A percentile compares a stretch with the other conserved stretches of the same genome.
phyloP scores from a whole-genome alignment of 1,140 invertebrate genomes.

The Planococcus citri region DNA sequence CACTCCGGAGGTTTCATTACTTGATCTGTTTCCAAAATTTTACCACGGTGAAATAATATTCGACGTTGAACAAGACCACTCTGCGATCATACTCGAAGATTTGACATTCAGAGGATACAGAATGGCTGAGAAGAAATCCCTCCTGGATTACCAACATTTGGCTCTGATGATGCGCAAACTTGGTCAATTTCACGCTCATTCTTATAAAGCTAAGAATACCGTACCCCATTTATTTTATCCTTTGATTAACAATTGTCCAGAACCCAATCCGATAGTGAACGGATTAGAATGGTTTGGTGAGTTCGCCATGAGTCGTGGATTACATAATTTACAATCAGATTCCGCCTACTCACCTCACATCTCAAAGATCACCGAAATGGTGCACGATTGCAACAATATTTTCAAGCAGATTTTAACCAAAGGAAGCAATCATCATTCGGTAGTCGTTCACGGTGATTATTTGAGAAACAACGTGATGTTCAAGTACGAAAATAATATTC shows the following conservation, averaged over 20 bases:
- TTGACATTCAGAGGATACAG: background rate
- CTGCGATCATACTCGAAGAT: background rate
- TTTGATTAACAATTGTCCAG: background rate
- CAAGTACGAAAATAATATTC: background rate
- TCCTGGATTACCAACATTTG: background rate
- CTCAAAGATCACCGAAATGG: background rate
- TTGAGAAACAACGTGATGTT: constrained; percentile 33
- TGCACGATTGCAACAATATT: background rate
- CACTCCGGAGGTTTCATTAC: too few species aligned
- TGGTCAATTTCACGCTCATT: background rate
- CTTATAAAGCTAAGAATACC: background rate
- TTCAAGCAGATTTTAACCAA: background rate
- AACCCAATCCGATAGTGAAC: too few species aligned
- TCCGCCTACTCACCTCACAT: background rate
- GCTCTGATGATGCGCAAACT: background rate
- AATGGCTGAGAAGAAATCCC: background rate
- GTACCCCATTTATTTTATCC: background rate
- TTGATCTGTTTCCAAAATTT: too few species aligned
- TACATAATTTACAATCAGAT: background rate
- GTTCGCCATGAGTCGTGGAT: background rate
- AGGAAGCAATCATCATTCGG: constrained; percentile 30
- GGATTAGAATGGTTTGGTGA: too few species aligned
- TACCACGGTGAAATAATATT: too few species aligned
- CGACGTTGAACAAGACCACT: too few species aligned
- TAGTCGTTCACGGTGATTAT: constrained; percentile 35